A percentile compares a stretch with the other conserved stretches of the same genome.
phyloP scores from a whole-genome alignment of 2,888 invertebrate species.

The Aricia artaxerxes region DNA sequence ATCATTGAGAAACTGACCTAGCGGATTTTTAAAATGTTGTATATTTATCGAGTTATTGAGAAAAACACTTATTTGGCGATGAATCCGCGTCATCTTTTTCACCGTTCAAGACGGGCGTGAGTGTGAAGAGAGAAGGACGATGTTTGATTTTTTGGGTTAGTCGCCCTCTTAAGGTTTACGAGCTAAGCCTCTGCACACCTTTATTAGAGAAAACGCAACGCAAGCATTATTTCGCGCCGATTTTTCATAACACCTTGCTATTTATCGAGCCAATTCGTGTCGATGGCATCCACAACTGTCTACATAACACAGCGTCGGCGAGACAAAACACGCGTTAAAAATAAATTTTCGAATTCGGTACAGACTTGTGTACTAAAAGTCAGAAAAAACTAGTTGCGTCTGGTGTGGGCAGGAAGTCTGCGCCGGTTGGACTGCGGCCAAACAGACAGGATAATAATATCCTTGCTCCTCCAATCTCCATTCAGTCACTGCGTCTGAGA shows the following conservation, averaged over 20 bases:
- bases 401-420: not conserved
- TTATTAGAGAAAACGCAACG: too few relatives aligned
- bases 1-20: too few relatives aligned
- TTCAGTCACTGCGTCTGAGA: not conserved
- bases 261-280: not conserved
- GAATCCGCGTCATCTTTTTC: too few relatives aligned
- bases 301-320: not conserved
- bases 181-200: too few relatives aligned
- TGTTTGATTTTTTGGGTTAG: too few relatives aligned
- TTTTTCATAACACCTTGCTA: not conserved
- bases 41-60: too few relatives aligned
- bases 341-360: conserved; percentile 3
- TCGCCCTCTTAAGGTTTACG: too few relatives aligned
- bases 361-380: conserved; percentile 1
- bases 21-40: too few relatives aligned
- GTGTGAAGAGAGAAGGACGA: too few relatives aligned
- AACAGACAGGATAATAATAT: conserved; percentile 11
- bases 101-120: too few relatives aligned
- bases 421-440: not conserved
- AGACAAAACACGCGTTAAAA: not conserved
- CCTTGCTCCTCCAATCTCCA: conserved; percentile 11
- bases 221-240: too few relatives aligned
- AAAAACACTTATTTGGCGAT: too few relatives aligned
- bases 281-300: not conserved
- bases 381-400: conserved; percentile 12